Percentiles rank a stretch among this genome's conserved stretches.
Conservation (phyloP, 30 jellyfish, hydroid and myxozoan genomes). For the Hydractinia echinata region DNA sequence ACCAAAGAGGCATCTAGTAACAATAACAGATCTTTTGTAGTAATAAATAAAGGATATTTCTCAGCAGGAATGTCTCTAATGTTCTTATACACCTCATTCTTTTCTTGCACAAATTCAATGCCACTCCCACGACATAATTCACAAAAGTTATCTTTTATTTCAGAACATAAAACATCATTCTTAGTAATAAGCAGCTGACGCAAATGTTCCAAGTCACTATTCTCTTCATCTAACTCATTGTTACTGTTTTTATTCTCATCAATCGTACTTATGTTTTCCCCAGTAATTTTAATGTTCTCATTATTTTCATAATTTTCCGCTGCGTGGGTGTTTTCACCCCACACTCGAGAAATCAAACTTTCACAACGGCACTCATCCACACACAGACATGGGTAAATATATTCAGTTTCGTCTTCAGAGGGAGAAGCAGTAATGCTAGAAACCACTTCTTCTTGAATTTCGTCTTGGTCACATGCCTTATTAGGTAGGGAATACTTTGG, state of each 20-base stretch:
- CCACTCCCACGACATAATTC: conserved; percentile 55
- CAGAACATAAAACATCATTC: conserved; percentile 64
- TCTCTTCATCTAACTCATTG: conserved; percentile 12
- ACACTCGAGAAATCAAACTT: no score
- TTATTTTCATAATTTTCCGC: neutral
- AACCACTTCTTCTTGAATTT: neutral
- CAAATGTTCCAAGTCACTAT: conserved; percentile 43
- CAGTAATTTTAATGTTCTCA: neutral
- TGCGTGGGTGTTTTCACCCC: neutral
- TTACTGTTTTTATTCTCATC: conserved; percentile 15
- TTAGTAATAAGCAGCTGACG: conserved; percentile 79
- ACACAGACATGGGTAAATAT: conserved; percentile 12
- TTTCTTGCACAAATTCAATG: conserved; percentile 20
- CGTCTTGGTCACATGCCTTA: conserved; percentile 1
- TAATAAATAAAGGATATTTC: conserved; percentile 61
- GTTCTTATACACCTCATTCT: conserved; percentile 14
- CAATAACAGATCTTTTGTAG: conserved; percentile 61
- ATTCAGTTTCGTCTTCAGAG: neutral
- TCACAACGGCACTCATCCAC: conserved; percentile 46
- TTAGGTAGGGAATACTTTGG: conserved; percentile 29
- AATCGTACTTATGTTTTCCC: neutral
- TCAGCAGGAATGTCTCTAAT: conserved; percentile 18
- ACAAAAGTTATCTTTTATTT: conserved; percentile 54
- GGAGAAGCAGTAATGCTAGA: neutral
- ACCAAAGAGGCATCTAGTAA: conserved; percentile 69